Evolutionary conservation across 2,797 vertebrate genomes (phyloP).

Genomic region (Pseudopleuronectes americanus): DNA sequence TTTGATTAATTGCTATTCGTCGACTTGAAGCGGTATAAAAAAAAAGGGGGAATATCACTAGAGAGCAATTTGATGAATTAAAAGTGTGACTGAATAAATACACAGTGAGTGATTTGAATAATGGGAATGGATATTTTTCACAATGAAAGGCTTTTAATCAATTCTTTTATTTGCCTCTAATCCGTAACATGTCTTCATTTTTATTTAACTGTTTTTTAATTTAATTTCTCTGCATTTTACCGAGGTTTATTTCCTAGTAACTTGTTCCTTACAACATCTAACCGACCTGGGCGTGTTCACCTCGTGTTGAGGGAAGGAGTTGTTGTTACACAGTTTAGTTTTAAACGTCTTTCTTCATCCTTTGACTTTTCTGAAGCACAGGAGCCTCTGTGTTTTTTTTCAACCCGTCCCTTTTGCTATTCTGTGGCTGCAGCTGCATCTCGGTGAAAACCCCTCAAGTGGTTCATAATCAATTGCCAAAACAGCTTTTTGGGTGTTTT

Average conservation of each 20-base stretch:
- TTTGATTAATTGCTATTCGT: not conserved
- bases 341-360: too few species aligned
- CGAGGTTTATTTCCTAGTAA: not conserved
- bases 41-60: conserved; percentile 3
- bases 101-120: conserved; percentile 29
- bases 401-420: not conserved
- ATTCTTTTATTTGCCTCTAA: conserved; percentile 28
- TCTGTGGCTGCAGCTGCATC: not conserved
- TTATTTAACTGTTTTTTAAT: not conserved
- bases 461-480: conserved; percentile 6
- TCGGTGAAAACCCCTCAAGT: not conserved
- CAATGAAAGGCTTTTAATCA: conserved; percentile 13
- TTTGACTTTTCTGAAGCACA: not conserved
- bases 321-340: conserved; percentile 4
- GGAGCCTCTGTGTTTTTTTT: not conserved
- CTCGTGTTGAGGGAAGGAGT: too few species aligned
- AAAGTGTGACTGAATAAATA: conserved; percentile 17
- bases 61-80: conserved; percentile 19
- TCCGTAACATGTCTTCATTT: not conserved
- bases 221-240: not conserved
- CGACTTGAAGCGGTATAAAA: not conserved
- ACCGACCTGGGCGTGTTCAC: too few species aligned
- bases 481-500: conserved; percentile 18
- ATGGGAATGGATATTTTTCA: conserved; percentile 13
- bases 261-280: not conserved